Conservation (phyloP, 35 echinoderm and acorn worm genomes). For the Apostichopus parvimensis region DNA sequence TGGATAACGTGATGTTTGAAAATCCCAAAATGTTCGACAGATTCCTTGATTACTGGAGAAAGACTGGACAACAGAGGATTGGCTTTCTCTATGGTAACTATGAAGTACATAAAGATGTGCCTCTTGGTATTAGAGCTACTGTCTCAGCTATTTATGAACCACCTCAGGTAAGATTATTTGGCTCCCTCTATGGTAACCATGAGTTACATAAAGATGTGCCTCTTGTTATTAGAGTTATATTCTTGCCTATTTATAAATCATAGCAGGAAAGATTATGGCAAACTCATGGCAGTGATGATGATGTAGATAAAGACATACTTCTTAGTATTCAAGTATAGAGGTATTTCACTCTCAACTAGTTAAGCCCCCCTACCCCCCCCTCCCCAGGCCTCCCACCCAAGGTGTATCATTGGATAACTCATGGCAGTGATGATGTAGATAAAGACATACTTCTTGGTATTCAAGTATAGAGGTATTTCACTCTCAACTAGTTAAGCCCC, state of each 20-base stretch:
- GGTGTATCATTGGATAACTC: too few species aligned
- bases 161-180: slow-evolving; percentile 81
- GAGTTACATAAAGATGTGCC: slow-evolving; percentile 95
- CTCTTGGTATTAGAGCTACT: slow-evolving; percentile 87
- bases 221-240: slow-evolving; percentile 83
- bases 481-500: too few species aligned
- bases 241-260: slow-evolving; percentile 95
- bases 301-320: too few species aligned
- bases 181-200: slow-evolving; percentile 73
- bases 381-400: too few species aligned
- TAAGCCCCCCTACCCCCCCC: too few species aligned
- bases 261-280: slow-evolving; percentile 62
- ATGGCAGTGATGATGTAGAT: too few species aligned
- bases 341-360: too few species aligned
- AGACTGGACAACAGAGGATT: slow-evolving; percentile 88
- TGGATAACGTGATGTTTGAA: slow-evolving; percentile 99
- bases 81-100: slow-evolving; percentile 75
- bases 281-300: too few species aligned
- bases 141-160: slow-evolving; percentile 98
- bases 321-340: too few species aligned
- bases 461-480: too few species aligned
- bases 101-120: slow-evolving; percentile 94
- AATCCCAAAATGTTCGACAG: slow-evolving; percentile 86
- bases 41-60: slow-evolving; percentile 95
- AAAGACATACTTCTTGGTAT: too few species aligned